Evolutionary conservation across 23 tunicate species (phyloP).

Genomic region (Halocynthia aurantium): DNA sequence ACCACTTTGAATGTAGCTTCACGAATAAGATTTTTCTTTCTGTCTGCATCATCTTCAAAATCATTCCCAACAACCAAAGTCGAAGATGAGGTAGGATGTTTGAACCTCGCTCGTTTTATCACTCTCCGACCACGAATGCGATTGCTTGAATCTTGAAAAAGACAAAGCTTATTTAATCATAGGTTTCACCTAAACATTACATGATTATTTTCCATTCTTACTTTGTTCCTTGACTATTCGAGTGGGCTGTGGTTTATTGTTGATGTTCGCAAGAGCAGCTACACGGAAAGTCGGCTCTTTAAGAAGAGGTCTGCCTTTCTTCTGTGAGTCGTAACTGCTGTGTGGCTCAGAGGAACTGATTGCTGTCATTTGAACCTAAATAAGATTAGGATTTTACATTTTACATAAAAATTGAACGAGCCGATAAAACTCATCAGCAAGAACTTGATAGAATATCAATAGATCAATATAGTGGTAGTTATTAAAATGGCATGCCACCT

Average conservation of each 20-base stretch:
- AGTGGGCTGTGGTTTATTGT: constrained; percentile 22
- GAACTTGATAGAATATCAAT: too few species aligned
- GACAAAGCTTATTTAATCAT: neutral
- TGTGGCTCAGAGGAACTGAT: neutral
- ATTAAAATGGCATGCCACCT: too few species aligned
- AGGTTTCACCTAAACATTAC: neutral
- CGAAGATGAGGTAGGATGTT: constrained; percentile 63
- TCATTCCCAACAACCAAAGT: constrained; percentile 43
- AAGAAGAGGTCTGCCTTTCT: constrained; percentile 34
- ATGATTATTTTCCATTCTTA: neutral
- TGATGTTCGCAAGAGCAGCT: constrained; percentile 14
- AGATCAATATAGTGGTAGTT: too few species aligned
- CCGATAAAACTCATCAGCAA: too few species aligned
- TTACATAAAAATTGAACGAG: too few species aligned
- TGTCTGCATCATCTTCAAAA: neutral
- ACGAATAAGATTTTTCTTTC: constrained; percentile 39
- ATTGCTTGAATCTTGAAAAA: constrained; percentile 11
- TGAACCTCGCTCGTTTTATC: constrained; percentile 76
- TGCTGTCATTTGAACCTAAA: too few species aligned
- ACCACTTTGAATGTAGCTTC: constrained; percentile 76
- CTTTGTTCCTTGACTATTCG: constrained; percentile 18
- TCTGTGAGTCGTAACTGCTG: constrained; percentile 1
- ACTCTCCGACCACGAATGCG: constrained; percentile 34
- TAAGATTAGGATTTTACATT: too few species aligned
- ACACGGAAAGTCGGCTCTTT: constrained; percentile 55